A percentile compares a stretch with the other conserved stretches of the same genome.
Evolutionary conservation across 1,140 invertebrate species (phyloP).

Genomic region (Coboldia fuscipes): DNA sequence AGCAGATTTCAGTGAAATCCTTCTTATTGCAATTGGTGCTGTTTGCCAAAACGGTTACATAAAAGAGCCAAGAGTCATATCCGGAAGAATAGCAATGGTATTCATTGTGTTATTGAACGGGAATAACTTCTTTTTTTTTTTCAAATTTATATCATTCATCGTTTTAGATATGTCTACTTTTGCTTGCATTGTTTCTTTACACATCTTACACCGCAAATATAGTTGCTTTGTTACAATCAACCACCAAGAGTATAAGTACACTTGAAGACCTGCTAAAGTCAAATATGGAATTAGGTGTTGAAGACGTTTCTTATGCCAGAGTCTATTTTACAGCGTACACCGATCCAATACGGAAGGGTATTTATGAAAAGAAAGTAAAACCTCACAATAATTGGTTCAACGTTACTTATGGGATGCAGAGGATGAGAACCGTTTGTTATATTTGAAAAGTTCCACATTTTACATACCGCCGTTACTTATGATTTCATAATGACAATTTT

Average conservation of each 20-base stretch:
- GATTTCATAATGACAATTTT: not conserved
- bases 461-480: not conserved
- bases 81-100: too few species aligned
- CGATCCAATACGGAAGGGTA: constrained; percentile 7
- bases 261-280: constrained; percentile 20
- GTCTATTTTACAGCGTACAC: constrained; percentile 12
- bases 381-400: constrained; percentile 11
- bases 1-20: too few species aligned
- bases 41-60: too few species aligned
- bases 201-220: constrained; percentile 24
- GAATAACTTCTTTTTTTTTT: too few species aligned
- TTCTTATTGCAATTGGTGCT: not conserved
- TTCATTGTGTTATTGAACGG: too few species aligned
- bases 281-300: constrained; percentile 13
- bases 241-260: constrained; percentile 22
- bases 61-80: too few species aligned
- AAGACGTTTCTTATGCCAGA: constrained; percentile 18
- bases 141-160: too few species aligned
- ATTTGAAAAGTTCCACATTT: not conserved
- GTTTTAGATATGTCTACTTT: too few species aligned
- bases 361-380: constrained; percentile 16
- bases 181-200: constrained; percentile 12
- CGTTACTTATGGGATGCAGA: constrained; percentile 11
- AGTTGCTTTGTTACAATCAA: constrained; percentile 24
- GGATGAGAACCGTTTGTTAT: not conserved